Evolutionary conservation across 1,140 invertebrate species (phyloP).

Genomic region (Ephestia elutella): DNA sequence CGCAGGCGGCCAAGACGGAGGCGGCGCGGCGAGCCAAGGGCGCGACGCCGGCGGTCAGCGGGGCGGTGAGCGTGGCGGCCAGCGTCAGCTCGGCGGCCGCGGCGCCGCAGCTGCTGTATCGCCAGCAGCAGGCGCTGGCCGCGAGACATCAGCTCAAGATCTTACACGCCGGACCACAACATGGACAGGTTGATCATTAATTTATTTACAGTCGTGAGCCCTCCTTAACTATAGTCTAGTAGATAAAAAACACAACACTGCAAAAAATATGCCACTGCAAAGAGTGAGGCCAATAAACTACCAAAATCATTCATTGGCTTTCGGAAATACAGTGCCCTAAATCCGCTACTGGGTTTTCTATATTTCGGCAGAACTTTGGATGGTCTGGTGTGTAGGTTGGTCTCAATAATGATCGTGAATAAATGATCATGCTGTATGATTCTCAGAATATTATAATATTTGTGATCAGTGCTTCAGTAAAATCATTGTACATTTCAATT

Average conservation of each 20-base stretch:
- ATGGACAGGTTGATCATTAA: constrained; percentile 29
- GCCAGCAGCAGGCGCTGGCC: constrained; percentile 36
- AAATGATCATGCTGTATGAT: too few relatives aligned
- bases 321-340: too few relatives aligned
- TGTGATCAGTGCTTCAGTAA: background rate
- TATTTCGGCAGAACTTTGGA: too few relatives aligned
- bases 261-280: too few relatives aligned
- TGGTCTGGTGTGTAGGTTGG: too few relatives aligned
- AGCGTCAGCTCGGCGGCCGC: constrained; percentile 10
- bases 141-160: constrained; percentile 54
- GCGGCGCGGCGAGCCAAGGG: constrained; percentile 23
- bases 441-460: too few relatives aligned
- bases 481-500: background rate
- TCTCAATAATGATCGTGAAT: too few relatives aligned
- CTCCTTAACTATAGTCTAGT: background rate
- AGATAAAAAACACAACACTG: too few relatives aligned
- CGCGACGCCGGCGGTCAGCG: constrained; percentile 14
- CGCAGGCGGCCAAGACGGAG: constrained; percentile 77
- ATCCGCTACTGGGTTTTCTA: too few relatives aligned
- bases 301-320: too few relatives aligned
- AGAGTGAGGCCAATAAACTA: too few relatives aligned
- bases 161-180: constrained; percentile 33
- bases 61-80: constrained; percentile 8
- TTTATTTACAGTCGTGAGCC: background rate
- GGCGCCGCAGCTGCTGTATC: constrained; percentile 28